These are phyloP conservation scores for Ischnura elegans DNA, from an alignment of 2,888 invertebrate species.

Conservation along the genomic window DNA sequence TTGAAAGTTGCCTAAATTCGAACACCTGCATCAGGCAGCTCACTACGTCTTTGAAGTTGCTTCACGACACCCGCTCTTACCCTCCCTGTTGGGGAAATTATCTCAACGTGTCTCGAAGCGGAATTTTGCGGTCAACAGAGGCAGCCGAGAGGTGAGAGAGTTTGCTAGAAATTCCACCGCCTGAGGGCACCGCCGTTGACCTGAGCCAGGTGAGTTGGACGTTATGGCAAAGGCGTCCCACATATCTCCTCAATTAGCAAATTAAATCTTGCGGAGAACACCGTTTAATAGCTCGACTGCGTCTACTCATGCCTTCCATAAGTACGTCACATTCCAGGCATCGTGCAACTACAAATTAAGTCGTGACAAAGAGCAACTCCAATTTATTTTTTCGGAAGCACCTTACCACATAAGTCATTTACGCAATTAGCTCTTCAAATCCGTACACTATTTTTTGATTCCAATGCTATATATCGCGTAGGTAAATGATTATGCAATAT, in stretches of 20 bases:
- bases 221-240: not conserved
- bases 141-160: not conserved
- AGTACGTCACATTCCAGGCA: not conserved
- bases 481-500: no score
- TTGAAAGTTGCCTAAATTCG: not conserved
- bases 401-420: no score
- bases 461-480: no score
- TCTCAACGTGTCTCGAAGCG: not conserved
- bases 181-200: not conserved
- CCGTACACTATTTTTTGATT: no score
- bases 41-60: not conserved
- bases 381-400: no score
- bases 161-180: not conserved
- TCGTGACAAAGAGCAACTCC: not conserved
- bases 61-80: not conserved
- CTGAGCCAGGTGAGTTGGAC: not conserved
- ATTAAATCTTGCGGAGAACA: not conserved
- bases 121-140: not conserved
- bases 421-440: no score
- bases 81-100: not conserved
- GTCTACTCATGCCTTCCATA: not conserved
- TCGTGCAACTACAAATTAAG: not conserved
- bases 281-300: not conserved
- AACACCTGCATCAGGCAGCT: not conserved
- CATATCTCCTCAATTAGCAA: not conserved